Conservation (phyloP, 2,113 vertebrate genomes). For the Echinops telfairi region DNA sequence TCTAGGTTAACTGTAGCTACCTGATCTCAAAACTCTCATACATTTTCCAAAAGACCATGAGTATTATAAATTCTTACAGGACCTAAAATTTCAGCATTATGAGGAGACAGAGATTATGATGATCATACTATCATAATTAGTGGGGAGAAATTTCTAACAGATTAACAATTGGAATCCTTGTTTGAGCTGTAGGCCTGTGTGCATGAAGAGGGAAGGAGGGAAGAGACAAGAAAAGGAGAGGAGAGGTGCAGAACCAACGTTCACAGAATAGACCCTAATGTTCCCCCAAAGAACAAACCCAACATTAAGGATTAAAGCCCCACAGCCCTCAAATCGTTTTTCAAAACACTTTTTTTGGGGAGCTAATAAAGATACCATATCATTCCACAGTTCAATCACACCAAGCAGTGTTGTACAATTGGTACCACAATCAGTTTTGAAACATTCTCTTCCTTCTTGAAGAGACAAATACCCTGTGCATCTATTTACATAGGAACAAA, state of each 20-base stretch:
- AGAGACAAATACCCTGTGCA: too few relatives aligned
- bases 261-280: neutral
- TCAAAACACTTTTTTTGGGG: too few relatives aligned
- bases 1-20: neutral
- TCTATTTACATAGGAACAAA: too few relatives aligned
- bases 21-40: neutral
- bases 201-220: neutral
- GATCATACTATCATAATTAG: conserved; percentile 11
- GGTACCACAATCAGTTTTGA: too few relatives aligned
- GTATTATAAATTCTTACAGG: neutral
- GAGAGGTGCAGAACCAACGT: neutral
- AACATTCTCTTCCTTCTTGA: too few relatives aligned
- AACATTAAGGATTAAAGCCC: neutral
- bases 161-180: neutral
- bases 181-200: neutral
- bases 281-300: neutral
- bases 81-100: neutral
- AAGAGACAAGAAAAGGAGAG: neutral
- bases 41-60: neutral
- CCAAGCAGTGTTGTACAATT: too few relatives aligned
- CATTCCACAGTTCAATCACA: too few relatives aligned
- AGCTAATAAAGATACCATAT: too few relatives aligned
- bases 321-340: too few relatives aligned
- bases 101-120: neutral
- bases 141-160: neutral